Evolutionary conservation across 2,888 invertebrate genomes (phyloP).

Genomic region (Galeopsomyia nigrocyanea): DNA sequence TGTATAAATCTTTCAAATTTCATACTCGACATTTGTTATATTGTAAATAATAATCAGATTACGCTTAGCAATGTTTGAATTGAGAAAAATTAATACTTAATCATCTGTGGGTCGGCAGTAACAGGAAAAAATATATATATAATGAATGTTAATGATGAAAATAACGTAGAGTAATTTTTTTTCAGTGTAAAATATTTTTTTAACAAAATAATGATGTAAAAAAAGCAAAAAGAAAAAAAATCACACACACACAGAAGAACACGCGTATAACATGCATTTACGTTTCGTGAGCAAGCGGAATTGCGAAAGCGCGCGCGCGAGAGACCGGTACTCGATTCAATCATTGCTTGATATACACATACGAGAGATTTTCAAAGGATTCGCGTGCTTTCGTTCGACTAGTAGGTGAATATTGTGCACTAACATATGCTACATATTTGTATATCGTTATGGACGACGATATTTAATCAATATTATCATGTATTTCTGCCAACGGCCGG

Average conservation of each 20-base stretch:
- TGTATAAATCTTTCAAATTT: constrained; percentile 16
- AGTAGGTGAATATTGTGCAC: constrained; percentile 31
- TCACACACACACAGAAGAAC: background rate
- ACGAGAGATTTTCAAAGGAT: constrained; percentile 19
- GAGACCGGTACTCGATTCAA: constrained; percentile 31
- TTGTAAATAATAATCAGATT: constrained; percentile 44
- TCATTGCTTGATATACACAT: constrained; percentile 16
- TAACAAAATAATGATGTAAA: constrained; percentile 13
- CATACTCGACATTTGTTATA: constrained; percentile 29
- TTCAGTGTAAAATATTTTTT: constrained; percentile 37
- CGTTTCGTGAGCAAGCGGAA: constrained; percentile 8
- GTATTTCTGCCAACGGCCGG: constrained; percentile 42
- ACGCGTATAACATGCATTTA: constrained; percentile 35
- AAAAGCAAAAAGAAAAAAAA: background rate
- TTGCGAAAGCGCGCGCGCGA: background rate
- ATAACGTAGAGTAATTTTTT: constrained; percentile 20
- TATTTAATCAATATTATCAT: constrained; percentile 34
- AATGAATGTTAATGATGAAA: no score
- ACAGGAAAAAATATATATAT: background rate
- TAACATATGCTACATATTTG: constrained; percentile 34
- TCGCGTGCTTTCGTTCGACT: constrained; percentile 40
- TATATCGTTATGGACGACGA: constrained; percentile 10
- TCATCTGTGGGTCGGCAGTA: background rate
- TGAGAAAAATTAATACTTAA: constrained; percentile 20
- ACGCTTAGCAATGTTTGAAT: constrained; percentile 40